Base-by-base conservation (phyloP, 2,888 invertebrate species). In the Anarsia innoxiella region DNA sequence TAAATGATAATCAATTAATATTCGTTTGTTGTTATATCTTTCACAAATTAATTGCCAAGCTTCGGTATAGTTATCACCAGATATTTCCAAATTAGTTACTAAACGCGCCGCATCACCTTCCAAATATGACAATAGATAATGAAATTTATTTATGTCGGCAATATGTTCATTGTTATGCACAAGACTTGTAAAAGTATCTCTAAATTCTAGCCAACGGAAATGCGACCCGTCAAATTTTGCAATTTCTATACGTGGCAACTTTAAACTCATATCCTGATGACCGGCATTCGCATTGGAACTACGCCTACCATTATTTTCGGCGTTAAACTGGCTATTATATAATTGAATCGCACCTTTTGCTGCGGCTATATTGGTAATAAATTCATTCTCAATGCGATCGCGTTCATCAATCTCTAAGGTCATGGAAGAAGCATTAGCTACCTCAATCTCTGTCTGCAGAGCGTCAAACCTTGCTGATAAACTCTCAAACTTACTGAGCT, bases 131-230 rank as follows among this genome's bases (percentile, higher is more conserved):
- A 31, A 34, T 3, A 51, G 25, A 36, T 48, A 49, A 26, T 51
- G 40, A 31, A 46, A 51, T 23, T 49, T 47, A 12, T 51, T 44
- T 5, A 53, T 46, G 0, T 37, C 11, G 4, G 42, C 12, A n/a
- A 54, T 46, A 3, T 39, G 45, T 2, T 37, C 28, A 27, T 53
- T 55, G 1, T 47, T 45, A 23, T 56, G 53, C n/a, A 52, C 40
- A 9, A 56, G 23, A 23, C n/a, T 42, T 28, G 26, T 23, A 31
- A 42, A 50, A 0, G 47, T 49, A 13, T 53, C 51, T 1, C 48
- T 42, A 29, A 50, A 53, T 16, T 53, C 48, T 1, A 53, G 28
- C 50, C 51, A 53, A 2, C 41, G 44, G 23, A 50, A 49, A 37
- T 46, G 46, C 12, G 46, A 13, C 0, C 53, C 53, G 15, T 51